These are phyloP conservation scores for Patagioenas fasciata DNA, from an alignment of 2,113 vertebrate species.

Conservation along the genomic window DNA sequence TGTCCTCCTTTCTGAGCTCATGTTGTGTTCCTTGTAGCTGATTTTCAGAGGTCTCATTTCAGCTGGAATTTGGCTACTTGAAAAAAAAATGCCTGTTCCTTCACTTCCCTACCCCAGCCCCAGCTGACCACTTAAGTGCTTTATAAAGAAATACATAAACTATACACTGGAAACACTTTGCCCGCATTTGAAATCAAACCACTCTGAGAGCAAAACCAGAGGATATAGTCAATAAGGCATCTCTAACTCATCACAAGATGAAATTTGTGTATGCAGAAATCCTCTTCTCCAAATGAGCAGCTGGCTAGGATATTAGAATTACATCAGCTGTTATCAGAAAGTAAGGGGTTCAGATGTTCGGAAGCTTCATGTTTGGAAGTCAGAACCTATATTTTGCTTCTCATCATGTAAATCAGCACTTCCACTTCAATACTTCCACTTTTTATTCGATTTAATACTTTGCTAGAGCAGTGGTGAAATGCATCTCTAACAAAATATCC, in stretches of 20 bases:
- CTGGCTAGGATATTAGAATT: neutral
- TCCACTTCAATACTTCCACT: neutral
- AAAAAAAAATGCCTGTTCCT: neutral
- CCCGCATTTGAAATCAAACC: neutral
- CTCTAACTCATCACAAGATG: neutral
- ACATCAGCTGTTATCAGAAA: neutral
- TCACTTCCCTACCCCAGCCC: neutral
- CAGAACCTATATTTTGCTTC: neutral
- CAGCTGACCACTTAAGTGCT: neutral
- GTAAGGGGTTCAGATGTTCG: neutral
- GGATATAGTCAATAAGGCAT: neutral
- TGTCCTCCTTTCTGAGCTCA: neutral
- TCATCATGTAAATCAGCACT: neutral
- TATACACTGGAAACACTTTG: neutral
- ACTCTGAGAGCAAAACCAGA: neutral
- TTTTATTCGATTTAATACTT: neutral
- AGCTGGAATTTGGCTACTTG: neutral
- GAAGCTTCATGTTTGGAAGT: neutral
- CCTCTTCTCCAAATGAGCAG: neutral
- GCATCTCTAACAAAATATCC: neutral
- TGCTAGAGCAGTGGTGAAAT: neutral
- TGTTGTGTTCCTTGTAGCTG: neutral
- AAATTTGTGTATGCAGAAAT: neutral
- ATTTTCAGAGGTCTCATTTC: neutral
- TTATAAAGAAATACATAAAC: neutral